These are phyloP conservation scores for Pangasius sanitwongsei DNA, from an alignment of 2,797 vertebrate genomes.

Conservation along the genomic window DNA sequence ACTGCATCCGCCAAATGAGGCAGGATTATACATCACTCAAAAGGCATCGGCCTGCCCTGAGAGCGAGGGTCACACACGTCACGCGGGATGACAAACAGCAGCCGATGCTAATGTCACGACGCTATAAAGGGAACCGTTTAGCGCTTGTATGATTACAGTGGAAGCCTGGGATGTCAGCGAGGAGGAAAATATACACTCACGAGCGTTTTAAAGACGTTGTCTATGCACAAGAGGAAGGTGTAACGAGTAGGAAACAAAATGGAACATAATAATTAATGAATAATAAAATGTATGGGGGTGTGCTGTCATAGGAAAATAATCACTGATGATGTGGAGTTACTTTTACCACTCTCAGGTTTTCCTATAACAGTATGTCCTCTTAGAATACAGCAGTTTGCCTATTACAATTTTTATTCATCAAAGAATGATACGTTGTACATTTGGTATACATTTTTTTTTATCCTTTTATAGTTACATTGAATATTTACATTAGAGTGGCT, in stretches of 20 bases:
- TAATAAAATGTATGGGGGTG: not conserved
- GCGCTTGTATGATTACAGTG: conserved; percentile 6
- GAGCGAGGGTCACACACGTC: conserved; percentile 33
- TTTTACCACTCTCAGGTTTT: not conserved
- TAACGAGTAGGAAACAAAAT: no score
- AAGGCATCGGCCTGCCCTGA: conserved; percentile 41
- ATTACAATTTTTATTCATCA: not conserved
- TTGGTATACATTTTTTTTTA: not conserved
- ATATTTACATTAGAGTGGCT: not conserved
- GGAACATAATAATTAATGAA: not conserved
- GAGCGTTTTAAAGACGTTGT: not conserved
- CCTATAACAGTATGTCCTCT: not conserved
- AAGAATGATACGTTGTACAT: not conserved
- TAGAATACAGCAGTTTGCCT: not conserved
- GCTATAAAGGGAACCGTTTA: not conserved
- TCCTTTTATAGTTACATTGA: not conserved
- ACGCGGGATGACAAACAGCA: conserved; percentile 22
- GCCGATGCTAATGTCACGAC: conserved; percentile 4
- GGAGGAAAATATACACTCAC: not conserved
- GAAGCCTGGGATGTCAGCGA: not conserved
- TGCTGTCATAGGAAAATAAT: not conserved
- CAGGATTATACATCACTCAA: conserved; percentile 56
- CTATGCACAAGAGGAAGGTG: not conserved
- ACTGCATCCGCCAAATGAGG: conserved; percentile 53
- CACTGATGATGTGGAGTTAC: not conserved